These are phyloP conservation scores for Cinclus mexicanus DNA, from an alignment of 2,113 vertebrate species.

Conservation along the genomic window DNA sequence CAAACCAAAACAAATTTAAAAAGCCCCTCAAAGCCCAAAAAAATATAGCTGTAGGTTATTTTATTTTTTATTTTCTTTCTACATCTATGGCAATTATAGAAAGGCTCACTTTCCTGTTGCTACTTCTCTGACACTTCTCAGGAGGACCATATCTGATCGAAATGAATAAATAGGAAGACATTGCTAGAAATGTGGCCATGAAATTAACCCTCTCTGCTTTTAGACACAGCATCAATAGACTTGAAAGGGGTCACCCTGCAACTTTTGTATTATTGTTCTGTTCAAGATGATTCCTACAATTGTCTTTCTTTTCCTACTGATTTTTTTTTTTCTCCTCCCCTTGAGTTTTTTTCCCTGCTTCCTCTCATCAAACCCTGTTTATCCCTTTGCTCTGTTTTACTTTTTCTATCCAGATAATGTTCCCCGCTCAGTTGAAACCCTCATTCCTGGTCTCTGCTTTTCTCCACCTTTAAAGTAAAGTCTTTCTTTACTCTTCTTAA, in stretches of 20 bases:
- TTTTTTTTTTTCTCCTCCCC: neutral
- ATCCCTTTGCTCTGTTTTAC: neutral
- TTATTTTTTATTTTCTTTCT: neutral
- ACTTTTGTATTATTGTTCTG: neutral
- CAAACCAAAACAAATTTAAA: too few relatives aligned
- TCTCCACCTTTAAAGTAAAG: neutral
- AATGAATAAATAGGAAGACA: neutral
- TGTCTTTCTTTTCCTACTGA: neutral
- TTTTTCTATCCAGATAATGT: neutral
- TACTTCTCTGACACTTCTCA: neutral
- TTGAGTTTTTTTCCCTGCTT: neutral
- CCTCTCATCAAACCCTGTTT: neutral
- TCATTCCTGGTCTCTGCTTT: neutral
- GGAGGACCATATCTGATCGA: neutral
- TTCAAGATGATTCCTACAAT: neutral
- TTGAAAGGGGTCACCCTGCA: neutral
- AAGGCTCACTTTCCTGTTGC: neutral
- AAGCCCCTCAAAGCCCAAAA: neutral
- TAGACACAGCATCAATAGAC: neutral
- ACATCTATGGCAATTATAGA: neutral
- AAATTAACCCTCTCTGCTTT: rapidly evolving
- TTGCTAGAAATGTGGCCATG: neutral
- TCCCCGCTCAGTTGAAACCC: neutral
- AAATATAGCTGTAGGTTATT: neutral
- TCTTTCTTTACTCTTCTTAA: neutral